Percentiles rank a stretch among this genome's conserved stretches.
phyloP scores from a whole-genome alignment of 2,113 vertebrate species.

The Cinclus cinclus region DNA sequence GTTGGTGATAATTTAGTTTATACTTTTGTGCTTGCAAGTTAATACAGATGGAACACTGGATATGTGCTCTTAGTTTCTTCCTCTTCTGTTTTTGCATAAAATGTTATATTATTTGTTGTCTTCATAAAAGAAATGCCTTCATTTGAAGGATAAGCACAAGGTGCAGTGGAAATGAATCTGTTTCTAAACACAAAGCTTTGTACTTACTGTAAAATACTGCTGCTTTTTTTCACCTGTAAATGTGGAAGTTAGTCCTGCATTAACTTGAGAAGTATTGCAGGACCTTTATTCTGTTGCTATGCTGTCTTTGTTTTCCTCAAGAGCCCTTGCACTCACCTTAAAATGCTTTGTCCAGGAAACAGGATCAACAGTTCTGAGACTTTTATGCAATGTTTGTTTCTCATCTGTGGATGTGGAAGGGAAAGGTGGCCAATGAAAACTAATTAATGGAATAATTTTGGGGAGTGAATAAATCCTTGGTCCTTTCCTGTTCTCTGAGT shows the following conservation, averaged over 20 bases:
- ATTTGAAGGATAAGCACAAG: neutral
- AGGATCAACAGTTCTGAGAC: neutral
- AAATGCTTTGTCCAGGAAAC: neutral
- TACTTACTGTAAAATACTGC: neutral
- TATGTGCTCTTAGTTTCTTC: neutral
- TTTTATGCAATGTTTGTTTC: neutral
- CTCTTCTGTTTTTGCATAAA: neutral
- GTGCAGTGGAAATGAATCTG: neutral
- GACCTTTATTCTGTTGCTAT: neutral
- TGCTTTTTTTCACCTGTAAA: neutral
- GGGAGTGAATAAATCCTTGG: fast-evolving
- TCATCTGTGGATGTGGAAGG: neutral
- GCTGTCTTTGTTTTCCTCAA: neutral
- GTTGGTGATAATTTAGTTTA: neutral
- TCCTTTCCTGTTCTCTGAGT: neutral
- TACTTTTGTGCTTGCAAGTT: neutral
- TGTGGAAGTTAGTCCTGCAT: neutral
- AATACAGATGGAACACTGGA: neutral
- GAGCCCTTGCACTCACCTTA: neutral
- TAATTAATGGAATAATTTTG: neutral
- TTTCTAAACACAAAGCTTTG: neutral
- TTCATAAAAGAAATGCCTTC: neutral
- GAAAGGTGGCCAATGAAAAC: neutral
- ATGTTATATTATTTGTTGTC: neutral
- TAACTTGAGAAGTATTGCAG: neutral